Base-by-base conservation (phyloP, 2,113 vertebrate species). In the Trichechus manatus region DNA sequence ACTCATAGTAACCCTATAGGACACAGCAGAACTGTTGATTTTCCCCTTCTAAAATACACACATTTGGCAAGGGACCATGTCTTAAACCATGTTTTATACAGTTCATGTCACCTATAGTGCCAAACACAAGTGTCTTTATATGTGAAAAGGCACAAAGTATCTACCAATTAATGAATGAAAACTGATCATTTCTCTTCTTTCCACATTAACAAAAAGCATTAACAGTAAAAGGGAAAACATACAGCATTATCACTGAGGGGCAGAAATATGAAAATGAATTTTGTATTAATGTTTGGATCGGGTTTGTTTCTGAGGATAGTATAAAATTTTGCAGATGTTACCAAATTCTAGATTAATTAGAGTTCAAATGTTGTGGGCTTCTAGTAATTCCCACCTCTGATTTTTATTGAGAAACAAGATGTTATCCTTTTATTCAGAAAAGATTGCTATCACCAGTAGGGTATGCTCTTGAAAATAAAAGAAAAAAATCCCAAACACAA, bases 301-400 rank as follows among this genome's bases (percentile, higher is more conserved):
- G n/a, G 10, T 93, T 86, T 97, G 13, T 74, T 95, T 91, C 50
- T 82, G 3, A 85, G 91, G 25, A 84, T 42, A 19, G 36, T 29
- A 83, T 44, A 27, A 70, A 89, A 64, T 77, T 50, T 74, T 87
- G 66, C 9, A 87, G 63, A 44, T 59, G 6, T 36, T 36, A 33
- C 42, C 39, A 93, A 75, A 87, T 44, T 95, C 64, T 86, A 95
- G 15, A 59, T 90, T 83, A 80, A 87, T 20, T 89, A 59, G 42
- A 94, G 50, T 50, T 91, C 22, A 86, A 88, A 50, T 75, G 39
- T 53, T 63, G 63, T 72, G 31, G 22, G 42, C 2, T 39, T 85
- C 47, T 33, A 64, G n/a, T 72, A 83, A 91, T 94, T 86, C 79
- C 36, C 68, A 77, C 6, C 59, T 84, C 42, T 44, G 36, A 89